Percentiles rank a stretch among this genome's conserved stretches.
phyloP scores from a whole-genome alignment of 2,113 vertebrate genomes.

The Alouatta palliata region DNA sequence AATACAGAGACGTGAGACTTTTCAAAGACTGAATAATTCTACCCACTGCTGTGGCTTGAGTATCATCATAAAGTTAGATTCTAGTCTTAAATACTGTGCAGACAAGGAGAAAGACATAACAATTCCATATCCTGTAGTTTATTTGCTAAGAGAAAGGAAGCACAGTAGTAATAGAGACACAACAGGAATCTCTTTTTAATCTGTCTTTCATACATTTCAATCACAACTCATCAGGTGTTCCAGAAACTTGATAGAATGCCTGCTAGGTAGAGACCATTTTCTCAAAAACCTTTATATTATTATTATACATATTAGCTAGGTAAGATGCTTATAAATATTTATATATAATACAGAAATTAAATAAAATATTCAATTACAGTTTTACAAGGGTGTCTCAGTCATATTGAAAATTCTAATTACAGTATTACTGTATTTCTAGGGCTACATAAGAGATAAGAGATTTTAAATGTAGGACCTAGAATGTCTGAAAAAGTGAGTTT shows the following conservation, averaged over 20 bases:
- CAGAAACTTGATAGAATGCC: conserved; percentile 3
- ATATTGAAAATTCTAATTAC: conserved; percentile 38
- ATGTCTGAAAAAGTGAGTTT: not conserved
- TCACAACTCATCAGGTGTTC: not conserved
- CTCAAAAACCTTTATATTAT: not conserved
- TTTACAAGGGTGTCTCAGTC: conserved; percentile 26
- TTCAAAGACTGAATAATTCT: not conserved
- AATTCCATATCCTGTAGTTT: not conserved
- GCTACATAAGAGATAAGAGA: not conserved
- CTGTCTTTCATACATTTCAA: not conserved
- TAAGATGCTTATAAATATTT: conserved; percentile 60
- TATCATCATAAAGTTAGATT: not conserved
- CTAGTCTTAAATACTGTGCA: not conserved
- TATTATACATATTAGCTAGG: not conserved
- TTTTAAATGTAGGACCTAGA: not conserved
- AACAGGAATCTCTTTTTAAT: not conserved
- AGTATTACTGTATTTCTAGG: not conserved
- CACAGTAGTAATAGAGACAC: not conserved
- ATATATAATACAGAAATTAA: not conserved
- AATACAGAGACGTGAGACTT: not conserved
- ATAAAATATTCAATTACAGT: conserved; percentile 29
- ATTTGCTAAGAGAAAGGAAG: not conserved
- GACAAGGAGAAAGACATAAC: not conserved
- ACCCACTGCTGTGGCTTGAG: not conserved
- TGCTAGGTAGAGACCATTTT: not conserved